Evolutionary conservation across 2,113 vertebrate genomes (phyloP).

Genomic region (Setophaga petechia): DNA sequence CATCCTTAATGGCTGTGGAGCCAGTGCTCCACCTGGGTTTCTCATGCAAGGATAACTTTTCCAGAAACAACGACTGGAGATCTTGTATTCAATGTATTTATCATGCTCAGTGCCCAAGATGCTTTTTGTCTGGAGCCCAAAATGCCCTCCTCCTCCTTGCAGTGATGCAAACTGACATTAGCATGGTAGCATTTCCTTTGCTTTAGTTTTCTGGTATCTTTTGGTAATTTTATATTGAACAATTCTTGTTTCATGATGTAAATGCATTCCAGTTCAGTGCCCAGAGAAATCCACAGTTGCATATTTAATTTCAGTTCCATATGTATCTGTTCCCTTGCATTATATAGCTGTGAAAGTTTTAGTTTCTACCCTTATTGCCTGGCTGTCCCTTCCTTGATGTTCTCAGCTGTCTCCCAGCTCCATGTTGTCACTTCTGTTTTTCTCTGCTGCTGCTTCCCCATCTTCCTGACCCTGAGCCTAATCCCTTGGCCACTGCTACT

Average conservation of each 20-base stretch:
- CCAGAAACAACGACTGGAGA: background rate
- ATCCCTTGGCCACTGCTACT: background rate
- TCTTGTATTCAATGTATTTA: background rate
- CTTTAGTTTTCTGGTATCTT: background rate
- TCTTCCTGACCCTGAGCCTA: background rate
- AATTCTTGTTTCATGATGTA: background rate
- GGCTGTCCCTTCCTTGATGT: background rate
- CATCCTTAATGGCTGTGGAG: background rate
- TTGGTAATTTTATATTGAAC: background rate
- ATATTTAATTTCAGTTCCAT: background rate
- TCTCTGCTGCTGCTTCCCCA: background rate
- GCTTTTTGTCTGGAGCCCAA: background rate
- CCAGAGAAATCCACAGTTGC: background rate
- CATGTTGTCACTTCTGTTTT: background rate
- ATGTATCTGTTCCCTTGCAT: background rate
- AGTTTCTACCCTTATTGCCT: background rate
- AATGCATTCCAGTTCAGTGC: background rate
- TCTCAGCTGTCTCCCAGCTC: background rate
- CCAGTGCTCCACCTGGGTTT: background rate
- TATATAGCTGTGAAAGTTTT: background rate
- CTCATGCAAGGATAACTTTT: background rate
- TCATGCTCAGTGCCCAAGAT: background rate
- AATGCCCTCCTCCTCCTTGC: background rate
- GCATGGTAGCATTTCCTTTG: background rate
- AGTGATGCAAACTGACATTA: background rate